Evolutionary conservation across 2,888 invertebrate genomes (phyloP), one percentile per base, ranked within the genome.

Genomic region (Endomychus coccineus): DNA sequence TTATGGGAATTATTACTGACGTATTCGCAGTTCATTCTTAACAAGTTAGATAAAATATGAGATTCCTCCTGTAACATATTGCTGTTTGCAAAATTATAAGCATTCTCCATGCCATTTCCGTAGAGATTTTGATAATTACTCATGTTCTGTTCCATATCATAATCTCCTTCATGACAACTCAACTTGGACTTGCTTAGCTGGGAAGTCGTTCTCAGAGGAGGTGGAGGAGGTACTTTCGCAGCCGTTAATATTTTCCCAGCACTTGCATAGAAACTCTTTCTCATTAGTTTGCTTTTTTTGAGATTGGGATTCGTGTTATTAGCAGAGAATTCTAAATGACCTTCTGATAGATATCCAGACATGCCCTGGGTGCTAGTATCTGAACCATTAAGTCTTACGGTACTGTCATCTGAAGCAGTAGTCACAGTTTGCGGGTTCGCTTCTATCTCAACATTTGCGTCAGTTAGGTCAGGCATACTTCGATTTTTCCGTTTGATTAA

Each of bases 381-480:
- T 22, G 61, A 67, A 22, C 74, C 74, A 51, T 77, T 76, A 14
- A 79, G 58, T 1, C 84, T 84, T 0, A 87, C 76, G 32, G 71
- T 78, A 28, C 80, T 83, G 55, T 88, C 87, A 58, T 86, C 87
- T n/a, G 81, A 76, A 0, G 80, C 76, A 11, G 68, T 68, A 28
- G 62, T 67, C 11, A 63, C 71, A 44, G 60, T 54, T 6, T 67
- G 55, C 25, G 52, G 61, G 21, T 31, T 35, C 19, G 36, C 39
- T 14, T 52, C 47, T 31, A 70, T 73, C 6, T 68, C 76, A 46
- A 73, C 74, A 30, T 80, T 82, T 1, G 82, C 83, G 61, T 90
- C 90, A 0, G 90, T 82, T 30, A 91, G 69, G 68, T 91, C 91
- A 1, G 91, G 91, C 87, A 91, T 87, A 36, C 89, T 89, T 46